Conservation (phyloP, 1,140 invertebrate species). For the Nebria ingens region DNA sequence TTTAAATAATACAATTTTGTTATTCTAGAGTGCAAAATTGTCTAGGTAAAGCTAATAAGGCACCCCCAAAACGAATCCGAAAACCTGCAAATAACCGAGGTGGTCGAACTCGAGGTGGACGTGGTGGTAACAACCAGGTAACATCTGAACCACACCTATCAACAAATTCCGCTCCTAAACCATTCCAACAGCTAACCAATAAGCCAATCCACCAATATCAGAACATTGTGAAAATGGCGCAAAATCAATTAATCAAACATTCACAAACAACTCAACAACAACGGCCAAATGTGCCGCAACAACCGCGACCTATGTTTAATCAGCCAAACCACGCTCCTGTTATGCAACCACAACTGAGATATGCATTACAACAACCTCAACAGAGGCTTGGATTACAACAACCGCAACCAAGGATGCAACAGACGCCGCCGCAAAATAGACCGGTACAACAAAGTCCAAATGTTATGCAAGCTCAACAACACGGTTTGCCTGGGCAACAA, state of each 20-base stretch:
- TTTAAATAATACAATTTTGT: background rate
- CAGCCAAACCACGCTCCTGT: too few relatives aligned
- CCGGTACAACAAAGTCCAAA: slow-evolving; percentile 1
- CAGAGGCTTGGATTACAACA: too few relatives aligned
- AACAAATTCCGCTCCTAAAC: background rate
- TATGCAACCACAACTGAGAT: too few relatives aligned
- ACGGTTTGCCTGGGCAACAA: slow-evolving; percentile 22
- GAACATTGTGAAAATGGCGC: background rate
- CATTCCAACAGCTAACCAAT: background rate
- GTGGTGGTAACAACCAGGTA: background rate
- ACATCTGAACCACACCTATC: background rate
- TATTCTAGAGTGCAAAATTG: background rate
- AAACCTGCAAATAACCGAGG: background rate
- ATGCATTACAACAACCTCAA: too few relatives aligned
- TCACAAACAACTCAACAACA: background rate
- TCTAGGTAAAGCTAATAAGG: background rate
- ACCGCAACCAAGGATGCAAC: background rate
- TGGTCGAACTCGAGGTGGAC: background rate
- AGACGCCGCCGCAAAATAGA: background rate
- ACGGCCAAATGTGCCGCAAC: background rate
- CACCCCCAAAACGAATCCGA: background rate
- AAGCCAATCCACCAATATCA: background rate
- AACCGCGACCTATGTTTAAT: slow-evolving; percentile 4
- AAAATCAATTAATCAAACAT: background rate
- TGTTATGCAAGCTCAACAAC: slow-evolving; percentile 11